phyloP scores from a whole-genome alignment of 2,113 vertebrate species.

The Gobio gobio region DNA sequence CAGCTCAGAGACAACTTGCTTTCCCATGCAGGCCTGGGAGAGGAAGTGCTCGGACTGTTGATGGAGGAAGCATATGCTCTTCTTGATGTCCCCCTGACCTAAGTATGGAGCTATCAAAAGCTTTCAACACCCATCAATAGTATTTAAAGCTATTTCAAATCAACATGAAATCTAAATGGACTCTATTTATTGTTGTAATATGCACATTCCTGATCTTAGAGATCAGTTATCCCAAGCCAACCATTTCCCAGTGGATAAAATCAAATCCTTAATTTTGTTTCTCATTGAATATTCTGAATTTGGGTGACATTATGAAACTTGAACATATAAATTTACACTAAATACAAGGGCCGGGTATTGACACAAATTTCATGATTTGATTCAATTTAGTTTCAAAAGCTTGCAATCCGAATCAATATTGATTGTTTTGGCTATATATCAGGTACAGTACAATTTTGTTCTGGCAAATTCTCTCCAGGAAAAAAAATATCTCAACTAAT shows the following conservation, averaged over 20 bases:
- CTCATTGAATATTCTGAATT: not conserved
- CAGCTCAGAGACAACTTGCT: conserved; percentile 53
- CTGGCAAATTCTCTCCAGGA: too few species aligned
- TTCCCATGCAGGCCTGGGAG: conserved; percentile 53
- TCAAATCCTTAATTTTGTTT: not conserved
- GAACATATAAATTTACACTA: not conserved
- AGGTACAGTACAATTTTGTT: too few species aligned
- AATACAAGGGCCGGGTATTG: not conserved
- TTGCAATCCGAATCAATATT: too few species aligned
- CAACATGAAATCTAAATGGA: not conserved
- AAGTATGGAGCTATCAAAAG: not conserved
- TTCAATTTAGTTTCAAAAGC: too few species aligned
- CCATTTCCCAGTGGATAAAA: not conserved
- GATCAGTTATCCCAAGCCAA: not conserved
- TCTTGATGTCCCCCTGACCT: not conserved
- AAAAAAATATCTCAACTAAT: too few species aligned
- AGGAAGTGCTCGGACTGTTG: conserved; percentile 30
- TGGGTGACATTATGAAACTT: not conserved
- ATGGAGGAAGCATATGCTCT: conserved; percentile 62
- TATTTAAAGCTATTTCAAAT: not conserved
- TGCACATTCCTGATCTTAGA: not conserved
- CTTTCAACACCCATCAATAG: not conserved
- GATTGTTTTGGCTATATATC: too few species aligned
- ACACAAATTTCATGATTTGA: too few species aligned
- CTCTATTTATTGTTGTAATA: not conserved